Evolutionary conservation across 64 coral and sea anemone genomes (phyloP), one percentile per base, ranked within the genome.

Genomic region (Stylophora pistillata): DNA sequence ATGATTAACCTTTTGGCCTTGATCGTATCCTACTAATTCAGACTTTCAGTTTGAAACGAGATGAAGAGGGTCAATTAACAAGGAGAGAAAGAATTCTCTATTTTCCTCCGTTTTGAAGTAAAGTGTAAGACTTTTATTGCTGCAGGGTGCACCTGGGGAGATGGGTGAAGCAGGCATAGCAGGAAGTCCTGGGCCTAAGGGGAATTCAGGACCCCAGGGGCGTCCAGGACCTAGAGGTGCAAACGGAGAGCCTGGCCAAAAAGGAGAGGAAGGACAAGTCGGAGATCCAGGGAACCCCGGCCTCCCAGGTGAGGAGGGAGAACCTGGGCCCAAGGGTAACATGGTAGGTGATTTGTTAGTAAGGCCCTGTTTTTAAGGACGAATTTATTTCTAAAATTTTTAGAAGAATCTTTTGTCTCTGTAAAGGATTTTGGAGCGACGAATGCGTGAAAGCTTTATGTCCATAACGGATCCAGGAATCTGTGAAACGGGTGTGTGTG

Each of bases 301-400:
- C 80, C 80, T 84, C 61, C 80, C 80, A 69, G 80, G 80, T 84
- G 80, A 84, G 80, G 80, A 68, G 60, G 80, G 80, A 31, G 69
- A 62, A 21, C 80, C 62, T 84, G 80, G 80, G 34, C 60, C 28
- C 21, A 84, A 84, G 80, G 80, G 80, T 84, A 70, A 52, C 80
- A 68, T 53, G 80, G 80, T 84, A 84, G 80, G 80, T 84, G 34
- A 53, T 69, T 68, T 23, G 30, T 84, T 84, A 47, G 37, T 47
- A 47, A 47, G 37, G 37, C 37, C 37, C 37, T 47, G 37, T 47
- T 47, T 7, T 47, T 47, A 47, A 47, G 37, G 37, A 47, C 37
- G 37, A 47, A 47, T 47, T 47, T 47, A 47, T 4, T 7, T 47
- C 37, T 47, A 47, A 7, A 47, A 4, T 47, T 47, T 47, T 47